Evolutionary conservation across 2,113 vertebrate species (phyloP).

Genomic region (Anhinga anhinga): DNA sequence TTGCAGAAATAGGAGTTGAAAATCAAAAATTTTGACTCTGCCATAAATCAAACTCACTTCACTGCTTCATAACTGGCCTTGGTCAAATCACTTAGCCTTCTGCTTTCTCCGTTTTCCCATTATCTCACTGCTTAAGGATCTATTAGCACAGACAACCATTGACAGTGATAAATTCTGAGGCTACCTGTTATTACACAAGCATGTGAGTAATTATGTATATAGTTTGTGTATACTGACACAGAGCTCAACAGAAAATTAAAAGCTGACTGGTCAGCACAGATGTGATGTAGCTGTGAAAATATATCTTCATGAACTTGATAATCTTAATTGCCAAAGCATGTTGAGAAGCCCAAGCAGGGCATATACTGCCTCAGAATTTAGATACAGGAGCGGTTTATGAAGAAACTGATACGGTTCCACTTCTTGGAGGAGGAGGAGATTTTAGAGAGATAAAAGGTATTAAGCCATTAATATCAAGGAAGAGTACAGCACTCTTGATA

Average conservation of each 20-base stretch:
- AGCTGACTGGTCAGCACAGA: background rate
- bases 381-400: background rate
- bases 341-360: background rate
- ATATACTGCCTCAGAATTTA: background rate
- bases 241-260: background rate
- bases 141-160: background rate
- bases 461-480: background rate
- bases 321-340: background rate
- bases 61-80: background rate
- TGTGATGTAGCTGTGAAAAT: background rate
- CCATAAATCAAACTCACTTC: background rate
- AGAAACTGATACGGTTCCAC: background rate
- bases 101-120: background rate
- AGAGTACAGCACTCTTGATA: background rate
- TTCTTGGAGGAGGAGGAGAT: background rate
- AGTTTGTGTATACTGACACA: background rate
- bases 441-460: background rate
- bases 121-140: background rate
- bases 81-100: background rate
- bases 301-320: background rate
- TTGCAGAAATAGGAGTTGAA: background rate
- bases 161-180: background rate
- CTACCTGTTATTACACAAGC: background rate
- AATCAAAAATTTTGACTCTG: background rate
- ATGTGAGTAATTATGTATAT: background rate